Conservation (phyloP, 2,113 vertebrate genomes). For the Ceuthmochares aereus region DNA sequence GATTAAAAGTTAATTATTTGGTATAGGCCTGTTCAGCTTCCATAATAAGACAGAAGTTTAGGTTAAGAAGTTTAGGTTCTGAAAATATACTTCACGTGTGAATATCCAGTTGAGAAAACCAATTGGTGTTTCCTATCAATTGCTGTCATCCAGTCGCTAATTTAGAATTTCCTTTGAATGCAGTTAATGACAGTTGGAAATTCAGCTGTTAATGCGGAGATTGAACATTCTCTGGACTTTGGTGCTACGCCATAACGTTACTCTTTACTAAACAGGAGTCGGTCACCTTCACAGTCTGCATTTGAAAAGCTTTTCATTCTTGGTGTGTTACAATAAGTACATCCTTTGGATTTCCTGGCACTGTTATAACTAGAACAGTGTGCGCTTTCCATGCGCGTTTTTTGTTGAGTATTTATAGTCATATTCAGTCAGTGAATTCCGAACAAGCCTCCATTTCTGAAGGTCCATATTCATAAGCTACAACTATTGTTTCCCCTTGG, state of each 20-base stretch:
- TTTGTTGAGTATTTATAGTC: neutral
- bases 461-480: slow-evolving; percentile 33
- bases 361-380: neutral
- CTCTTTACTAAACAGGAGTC: neutral
- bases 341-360: neutral
- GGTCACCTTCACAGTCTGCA: slow-evolving; percentile 76
- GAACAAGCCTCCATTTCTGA: neutral
- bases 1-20: neutral
- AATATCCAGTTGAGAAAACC: neutral
- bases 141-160: neutral
- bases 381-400: neutral
- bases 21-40: neutral
- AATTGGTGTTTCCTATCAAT: neutral
- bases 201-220: neutral
- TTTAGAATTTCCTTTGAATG: slow-evolving; percentile 20
- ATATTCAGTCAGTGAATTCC: neutral
- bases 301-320: slow-evolving; percentile 75
- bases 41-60: neutral
- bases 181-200: neutral
- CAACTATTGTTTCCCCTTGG: neutral
- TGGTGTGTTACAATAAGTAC: neutral
- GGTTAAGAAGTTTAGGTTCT: neutral
- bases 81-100: neutral
- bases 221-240: neutral
- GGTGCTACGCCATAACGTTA: neutral